A percentile compares a stretch with the other conserved stretches of the same genome.
These are phyloP conservation scores for Cladorhizidae sp. DNA, from an alignment of 37 sponge, comb jelly and placozoan species.

Conservation along the genomic window DNA sequence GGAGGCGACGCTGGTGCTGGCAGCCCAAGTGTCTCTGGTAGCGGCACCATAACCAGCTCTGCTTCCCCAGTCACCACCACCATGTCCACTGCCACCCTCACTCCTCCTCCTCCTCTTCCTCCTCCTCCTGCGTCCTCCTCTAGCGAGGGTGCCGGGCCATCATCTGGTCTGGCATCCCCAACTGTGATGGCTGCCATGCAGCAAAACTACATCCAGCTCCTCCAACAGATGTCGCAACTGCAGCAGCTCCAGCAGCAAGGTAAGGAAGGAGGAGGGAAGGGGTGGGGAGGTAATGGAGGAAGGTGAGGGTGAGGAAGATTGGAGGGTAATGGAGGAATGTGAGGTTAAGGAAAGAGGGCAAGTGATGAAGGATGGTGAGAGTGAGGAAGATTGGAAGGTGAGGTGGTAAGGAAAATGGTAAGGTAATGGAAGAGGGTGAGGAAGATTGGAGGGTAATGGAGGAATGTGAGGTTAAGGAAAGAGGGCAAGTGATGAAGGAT, in stretches of 20 bases:
- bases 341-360: neutral
- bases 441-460: neutral
- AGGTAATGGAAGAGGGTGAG: neutral
- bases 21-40: no score
- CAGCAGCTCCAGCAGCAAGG: slow-evolving; percentile 44
- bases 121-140: neutral
- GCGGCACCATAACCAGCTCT: neutral
- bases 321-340: neutral
- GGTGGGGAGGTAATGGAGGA: neutral
- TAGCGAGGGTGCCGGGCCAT: neutral
- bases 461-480: neutral
- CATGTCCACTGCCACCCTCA: neutral
- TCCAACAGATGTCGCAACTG: slow-evolving; percentile 54
- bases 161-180: slow-evolving; percentile 1
- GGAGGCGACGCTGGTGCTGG: neutral
- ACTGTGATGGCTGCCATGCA: slow-evolving; percentile 15
- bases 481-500: neutral
- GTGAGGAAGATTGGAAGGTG: neutral
- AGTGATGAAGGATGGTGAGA: neutral
- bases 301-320: neutral
- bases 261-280: neutral
- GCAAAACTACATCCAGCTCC: slow-evolving; percentile 66
- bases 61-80: neutral
- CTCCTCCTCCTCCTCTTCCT: slow-evolving; percentile 2
- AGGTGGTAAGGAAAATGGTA: neutral